phyloP scores from a whole-genome alignment of 2,888 invertebrate species.

The Cyclophora punctaria region DNA sequence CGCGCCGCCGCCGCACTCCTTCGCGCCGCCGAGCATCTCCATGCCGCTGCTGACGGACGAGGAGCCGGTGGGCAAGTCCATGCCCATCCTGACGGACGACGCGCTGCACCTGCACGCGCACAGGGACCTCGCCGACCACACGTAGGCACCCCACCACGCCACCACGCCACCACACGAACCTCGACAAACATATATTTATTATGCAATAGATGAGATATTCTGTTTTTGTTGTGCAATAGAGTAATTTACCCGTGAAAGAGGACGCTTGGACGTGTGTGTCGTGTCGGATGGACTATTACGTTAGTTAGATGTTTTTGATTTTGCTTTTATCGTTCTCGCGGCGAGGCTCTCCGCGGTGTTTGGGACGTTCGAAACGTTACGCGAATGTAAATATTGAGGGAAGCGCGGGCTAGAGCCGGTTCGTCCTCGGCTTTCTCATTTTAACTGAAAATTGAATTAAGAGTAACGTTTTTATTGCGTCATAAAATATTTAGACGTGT shows the following conservation, averaged over 20 bases:
- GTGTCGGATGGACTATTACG: conserved; percentile 3
- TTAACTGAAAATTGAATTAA: conserved; percentile 24
- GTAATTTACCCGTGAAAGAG: neutral
- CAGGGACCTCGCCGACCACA: conserved; percentile 44
- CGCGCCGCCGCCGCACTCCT: conserved; percentile 45
- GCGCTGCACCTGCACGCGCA: conserved; percentile 51
- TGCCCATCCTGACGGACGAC: conserved; percentile 64
- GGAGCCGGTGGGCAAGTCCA: conserved; percentile 50
- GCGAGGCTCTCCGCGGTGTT: too few relatives aligned
- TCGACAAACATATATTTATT: neutral
- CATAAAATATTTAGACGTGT: conserved; percentile 36
- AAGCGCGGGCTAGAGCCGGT: conserved; percentile 5
- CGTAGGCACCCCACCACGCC: conserved; percentile 25
- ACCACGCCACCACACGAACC: neutral
- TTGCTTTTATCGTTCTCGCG: neutral
- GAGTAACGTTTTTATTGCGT: conserved; percentile 27
- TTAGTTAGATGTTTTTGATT: conserved; percentile 2
- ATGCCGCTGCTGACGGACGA: conserved; percentile 77
- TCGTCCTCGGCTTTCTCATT: conserved; percentile 25
- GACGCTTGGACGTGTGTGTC: neutral
- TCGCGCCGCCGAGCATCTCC: conserved; percentile 64
- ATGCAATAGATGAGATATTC: neutral
- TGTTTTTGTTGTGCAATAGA: conserved; percentile 6
- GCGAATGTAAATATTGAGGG: conserved; percentile 38
- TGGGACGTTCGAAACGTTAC: conserved; percentile 36